Evolutionary conservation across 1,140 invertebrate genomes (phyloP).

Genomic region (Myzus persicae): DNA sequence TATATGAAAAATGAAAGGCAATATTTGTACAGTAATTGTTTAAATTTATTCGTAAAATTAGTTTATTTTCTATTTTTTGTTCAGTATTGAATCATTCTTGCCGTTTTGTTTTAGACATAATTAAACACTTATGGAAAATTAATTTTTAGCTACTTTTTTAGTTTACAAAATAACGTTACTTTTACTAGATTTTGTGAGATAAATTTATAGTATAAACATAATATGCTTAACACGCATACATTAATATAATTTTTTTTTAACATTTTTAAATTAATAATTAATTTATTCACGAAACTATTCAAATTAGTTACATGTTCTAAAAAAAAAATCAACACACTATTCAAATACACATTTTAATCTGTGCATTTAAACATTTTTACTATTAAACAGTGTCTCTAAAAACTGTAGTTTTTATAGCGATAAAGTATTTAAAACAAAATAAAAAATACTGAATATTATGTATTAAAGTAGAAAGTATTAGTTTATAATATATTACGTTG

Average conservation of each 20-base stretch:
- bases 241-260: not conserved
- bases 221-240: not conserved
- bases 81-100: not conserved
- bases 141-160: not conserved
- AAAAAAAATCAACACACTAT: not conserved
- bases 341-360: not conserved
- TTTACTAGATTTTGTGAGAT: not conserved
- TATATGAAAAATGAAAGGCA: conserved; percentile 28
- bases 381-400: not conserved
- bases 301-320: not conserved
- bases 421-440: not conserved
- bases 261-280: not conserved
- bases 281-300: not conserved
- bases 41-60: conserved; percentile 11
- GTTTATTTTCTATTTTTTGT: not conserved
- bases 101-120: not conserved
- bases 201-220: not conserved
- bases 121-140: not conserved
- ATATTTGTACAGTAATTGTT: not conserved
- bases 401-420: not conserved
- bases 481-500: not conserved
- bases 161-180: not conserved
- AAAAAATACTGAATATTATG: not conserved
- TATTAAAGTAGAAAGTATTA: conserved; percentile 16
- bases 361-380: not conserved